These are phyloP conservation scores for Coelinius sp. DNA, from an alignment of 2,888 invertebrate species.

Conservation along the genomic window DNA sequence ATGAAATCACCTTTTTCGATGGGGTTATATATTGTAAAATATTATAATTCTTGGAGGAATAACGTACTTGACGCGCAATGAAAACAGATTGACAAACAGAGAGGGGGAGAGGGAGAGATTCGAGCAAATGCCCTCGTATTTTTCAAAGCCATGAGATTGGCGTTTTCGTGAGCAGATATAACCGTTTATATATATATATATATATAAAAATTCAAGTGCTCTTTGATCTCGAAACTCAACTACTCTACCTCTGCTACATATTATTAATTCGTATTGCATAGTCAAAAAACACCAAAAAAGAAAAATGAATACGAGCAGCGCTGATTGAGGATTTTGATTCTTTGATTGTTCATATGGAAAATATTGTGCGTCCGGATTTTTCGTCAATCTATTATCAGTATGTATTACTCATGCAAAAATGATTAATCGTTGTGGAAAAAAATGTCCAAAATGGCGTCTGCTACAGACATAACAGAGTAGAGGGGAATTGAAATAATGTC, in stretches of 20 bases:
- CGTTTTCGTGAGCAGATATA: constrained; percentile 20
- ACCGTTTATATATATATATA: background rate
- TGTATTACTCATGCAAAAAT: constrained; percentile 2
- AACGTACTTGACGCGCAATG: background rate
- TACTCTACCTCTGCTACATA: background rate
- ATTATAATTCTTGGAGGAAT: background rate
- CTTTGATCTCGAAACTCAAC: constrained; percentile 13
- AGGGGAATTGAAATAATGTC: constrained; percentile 33
- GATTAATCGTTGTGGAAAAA: constrained; percentile 16
- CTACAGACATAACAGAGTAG: constrained; percentile 14
- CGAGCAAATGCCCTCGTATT: background rate
- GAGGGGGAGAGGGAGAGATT: background rate
- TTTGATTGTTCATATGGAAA: constrained; percentile 20
- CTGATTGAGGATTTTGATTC: too few relatives aligned
- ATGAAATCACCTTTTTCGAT: background rate
- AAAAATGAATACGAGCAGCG: background rate
- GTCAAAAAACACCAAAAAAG: background rate
- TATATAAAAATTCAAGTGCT: constrained; percentile 4
- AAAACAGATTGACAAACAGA: background rate
- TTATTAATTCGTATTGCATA: background rate
- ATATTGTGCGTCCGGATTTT: constrained; percentile 10
- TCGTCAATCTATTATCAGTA: constrained; percentile 15
- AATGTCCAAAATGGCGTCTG: constrained; percentile 35
- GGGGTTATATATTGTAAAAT: background rate
- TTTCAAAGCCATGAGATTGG: constrained; percentile 8